Evolutionary conservation across 2,888 invertebrate species (phyloP), one percentile per base, ranked within the genome.

Genomic region (Lobophora halterata): DNA sequence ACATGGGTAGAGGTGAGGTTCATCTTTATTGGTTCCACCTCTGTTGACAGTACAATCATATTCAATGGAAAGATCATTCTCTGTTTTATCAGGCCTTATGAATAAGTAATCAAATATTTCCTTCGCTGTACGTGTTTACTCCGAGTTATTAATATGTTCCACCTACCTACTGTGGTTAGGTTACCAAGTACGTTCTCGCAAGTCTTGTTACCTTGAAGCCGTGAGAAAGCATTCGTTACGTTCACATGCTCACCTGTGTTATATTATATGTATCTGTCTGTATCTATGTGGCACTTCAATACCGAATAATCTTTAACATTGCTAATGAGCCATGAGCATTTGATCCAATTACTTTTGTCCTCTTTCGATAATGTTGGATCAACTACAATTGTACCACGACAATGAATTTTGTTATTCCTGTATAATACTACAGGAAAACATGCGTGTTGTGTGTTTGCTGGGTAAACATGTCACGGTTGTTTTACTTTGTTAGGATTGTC

Each of bases 221-320:
- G 54, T 61, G 69, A 71, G 76, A 77, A 76, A 75, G 74, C 65
- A 66, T 57, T 63, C 52, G 65, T 64, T 65, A 65, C 64, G 61
- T 58, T 49, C 43, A 52, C 46, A 37, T 49, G 40, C 33, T 3
- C 25, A 20, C 7, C 2, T 11, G 12, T 3, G n/a, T 23, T 14
- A n/a, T n/a, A n/a, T n/a, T 21, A 20, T 25, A 14, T 18, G 24
- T 7, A 34, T 18, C 20, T 39, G 38, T 42, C 49, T 44, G 46
- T 62, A 47, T 56, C 51, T 54, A 52, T 56, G 57, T 49, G 46
- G 45, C 52, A 41, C 51, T 51, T 55, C 43, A 48, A 55, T 53
- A 59, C 60, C 54, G 58, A 63, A 36, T 64, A 68, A 59, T 64
- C 65, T 65, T 61, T 62, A 31, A 46, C 51, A 46, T 52, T 51